A percentile compares a stretch with the other conserved stretches of the same genome.
Conservation (phyloP, 2,113 vertebrate species). For the Pongo pygmaeus region DNA sequence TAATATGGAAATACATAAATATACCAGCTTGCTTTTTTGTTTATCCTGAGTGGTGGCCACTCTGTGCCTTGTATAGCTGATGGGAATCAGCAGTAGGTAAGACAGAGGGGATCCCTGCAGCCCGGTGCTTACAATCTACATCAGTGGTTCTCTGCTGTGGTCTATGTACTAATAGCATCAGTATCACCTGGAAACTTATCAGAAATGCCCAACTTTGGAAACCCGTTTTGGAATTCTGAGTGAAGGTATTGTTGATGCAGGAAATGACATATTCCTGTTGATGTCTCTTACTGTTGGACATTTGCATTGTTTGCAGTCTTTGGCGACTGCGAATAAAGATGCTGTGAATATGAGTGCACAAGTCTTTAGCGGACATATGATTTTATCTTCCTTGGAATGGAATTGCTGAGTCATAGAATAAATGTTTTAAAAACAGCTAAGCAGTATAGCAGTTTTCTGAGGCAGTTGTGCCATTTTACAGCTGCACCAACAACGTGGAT, state of each 20-base stretch:
- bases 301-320: neutral
- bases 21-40: neutral
- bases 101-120: neutral
- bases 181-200: neutral
- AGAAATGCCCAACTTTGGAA: neutral
- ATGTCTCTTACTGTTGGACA: neutral
- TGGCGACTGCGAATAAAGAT: neutral
- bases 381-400: neutral
- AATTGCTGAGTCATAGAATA: neutral
- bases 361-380: neutral
- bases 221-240: neutral
- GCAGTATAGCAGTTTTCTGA: neutral
- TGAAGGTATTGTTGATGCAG: neutral
- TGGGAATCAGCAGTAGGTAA: neutral
- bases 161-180: neutral
- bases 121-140: neutral
- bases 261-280: neutral
- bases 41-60: neutral
- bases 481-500: neutral
- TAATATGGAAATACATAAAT: neutral
- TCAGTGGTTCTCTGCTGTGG: neutral
- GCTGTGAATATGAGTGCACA: neutral
- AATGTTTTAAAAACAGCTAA: neutral
- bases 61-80: neutral
- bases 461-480: neutral